These are phyloP conservation scores for Agrilus planipennis DNA, from an alignment of 1,140 invertebrate genomes.

Conservation along the genomic window DNA sequence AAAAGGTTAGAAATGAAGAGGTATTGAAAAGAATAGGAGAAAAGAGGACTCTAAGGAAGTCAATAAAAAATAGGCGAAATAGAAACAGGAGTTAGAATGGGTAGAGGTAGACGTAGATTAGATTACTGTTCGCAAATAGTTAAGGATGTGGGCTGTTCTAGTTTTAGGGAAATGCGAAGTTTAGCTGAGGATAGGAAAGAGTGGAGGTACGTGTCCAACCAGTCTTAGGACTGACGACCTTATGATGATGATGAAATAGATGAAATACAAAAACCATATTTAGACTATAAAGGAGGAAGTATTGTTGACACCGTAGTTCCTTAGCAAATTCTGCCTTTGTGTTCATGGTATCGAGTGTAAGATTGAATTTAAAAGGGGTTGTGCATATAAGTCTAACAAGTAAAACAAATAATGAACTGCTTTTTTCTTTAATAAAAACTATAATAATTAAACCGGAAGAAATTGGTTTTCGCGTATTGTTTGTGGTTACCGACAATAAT, in stretches of 20 bases:
- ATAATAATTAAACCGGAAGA: constrained; percentile 2
- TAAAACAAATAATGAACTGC: background rate
- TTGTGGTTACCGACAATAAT: constrained; percentile 6
- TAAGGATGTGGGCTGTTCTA: no score
- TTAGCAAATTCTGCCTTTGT: constrained; percentile 4
- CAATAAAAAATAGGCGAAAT: no score
- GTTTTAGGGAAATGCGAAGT: background rate
- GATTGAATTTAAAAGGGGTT: constrained; percentile 1
- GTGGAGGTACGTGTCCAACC: no score
- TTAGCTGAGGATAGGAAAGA: no score
- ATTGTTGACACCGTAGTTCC: constrained; percentile 1
- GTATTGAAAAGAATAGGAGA: no score
- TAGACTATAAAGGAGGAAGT: constrained; percentile 11
- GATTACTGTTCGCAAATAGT: no score
- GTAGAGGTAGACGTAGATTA: no score
- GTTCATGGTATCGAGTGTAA: constrained; percentile 5
- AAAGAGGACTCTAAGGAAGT: no score
- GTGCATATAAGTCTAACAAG: background rate
- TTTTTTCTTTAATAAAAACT: background rate
- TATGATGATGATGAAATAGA: background rate
- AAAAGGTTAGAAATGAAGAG: no score
- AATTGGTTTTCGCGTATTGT: constrained; percentile 8
- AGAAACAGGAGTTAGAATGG: no score
- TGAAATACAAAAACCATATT: constrained; percentile 6
- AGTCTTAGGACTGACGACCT: no score